Percentiles rank a stretch among this genome's conserved stretches.
These are phyloP conservation scores for Parelbella ahira DNA, from an alignment of 2,888 invertebrate species.

Conservation along the genomic window DNA sequence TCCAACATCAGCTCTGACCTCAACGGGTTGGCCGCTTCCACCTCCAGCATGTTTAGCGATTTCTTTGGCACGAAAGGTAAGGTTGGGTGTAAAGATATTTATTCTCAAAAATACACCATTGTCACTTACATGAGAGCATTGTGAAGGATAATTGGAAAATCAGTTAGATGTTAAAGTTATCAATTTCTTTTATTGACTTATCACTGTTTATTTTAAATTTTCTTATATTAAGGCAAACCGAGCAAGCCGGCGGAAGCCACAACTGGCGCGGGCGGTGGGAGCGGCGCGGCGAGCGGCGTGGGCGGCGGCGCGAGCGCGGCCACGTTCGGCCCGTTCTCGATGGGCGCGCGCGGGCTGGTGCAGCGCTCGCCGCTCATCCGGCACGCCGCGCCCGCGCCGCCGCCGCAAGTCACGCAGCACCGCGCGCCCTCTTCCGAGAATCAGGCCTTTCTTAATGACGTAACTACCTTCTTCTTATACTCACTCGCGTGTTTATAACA, in stretches of 20 bases:
- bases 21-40: constrained; percentile 95
- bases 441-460: constrained; percentile 95
- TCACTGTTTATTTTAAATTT: too few relatives aligned
- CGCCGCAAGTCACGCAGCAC: constrained; percentile 83
- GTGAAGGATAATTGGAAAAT: too few relatives aligned
- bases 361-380: constrained; percentile 94
- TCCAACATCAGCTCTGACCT: constrained; percentile 95
- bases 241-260: constrained; percentile 32
- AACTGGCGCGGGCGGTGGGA: constrained; percentile 15
- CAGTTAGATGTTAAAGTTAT: too few relatives aligned
- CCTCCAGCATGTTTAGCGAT: constrained; percentile 96
- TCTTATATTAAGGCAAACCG: constrained; percentile 46
- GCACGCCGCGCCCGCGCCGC: constrained; percentile 84
- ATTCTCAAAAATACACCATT: too few relatives aligned
- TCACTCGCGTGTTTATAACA: too few relatives aligned
- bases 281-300: constrained; percentile 24
- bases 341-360: constrained; percentile 90
- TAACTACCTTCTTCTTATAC: too few relatives aligned
- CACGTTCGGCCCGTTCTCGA: constrained; percentile 70
- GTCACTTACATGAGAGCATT: too few relatives aligned
- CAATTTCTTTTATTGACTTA: too few relatives aligned
- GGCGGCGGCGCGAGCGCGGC: constrained; percentile 39
- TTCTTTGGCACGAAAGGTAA: constrained; percentile 90
- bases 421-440: constrained; percentile 92
- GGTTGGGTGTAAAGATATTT: too few relatives aligned